These are phyloP conservation scores for Hirtodrosophila duncani DNA, from an alignment of 2,888 invertebrate species.

Conservation along the genomic window DNA sequence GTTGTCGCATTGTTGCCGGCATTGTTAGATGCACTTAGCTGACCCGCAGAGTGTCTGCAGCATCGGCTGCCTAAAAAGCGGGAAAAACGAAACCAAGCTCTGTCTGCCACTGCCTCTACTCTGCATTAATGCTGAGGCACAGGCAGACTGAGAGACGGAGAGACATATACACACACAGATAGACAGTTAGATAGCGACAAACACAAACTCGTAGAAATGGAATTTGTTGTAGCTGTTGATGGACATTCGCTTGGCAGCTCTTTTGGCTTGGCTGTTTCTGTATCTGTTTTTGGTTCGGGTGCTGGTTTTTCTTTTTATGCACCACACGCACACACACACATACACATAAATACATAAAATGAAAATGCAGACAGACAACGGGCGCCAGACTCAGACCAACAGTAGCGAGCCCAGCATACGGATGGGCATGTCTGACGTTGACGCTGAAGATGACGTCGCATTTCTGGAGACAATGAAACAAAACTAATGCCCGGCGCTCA, in stretches of 20 bases:
- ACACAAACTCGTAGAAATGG: slow-evolving; percentile 22
- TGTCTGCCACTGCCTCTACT: slow-evolving; percentile 18
- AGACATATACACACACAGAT: slow-evolving; percentile 21
- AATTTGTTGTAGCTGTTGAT: slow-evolving; percentile 58
- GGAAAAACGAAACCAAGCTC: too few relatives aligned
- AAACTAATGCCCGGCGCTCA: slow-evolving; percentile 52
- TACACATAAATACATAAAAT: too few relatives aligned
- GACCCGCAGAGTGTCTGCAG: slow-evolving; percentile 47
- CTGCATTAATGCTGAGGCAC: slow-evolving; percentile 40
- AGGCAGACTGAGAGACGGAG: slow-evolving; percentile 9
- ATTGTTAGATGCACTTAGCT: slow-evolving; percentile 53
- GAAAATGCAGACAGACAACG: slow-evolving; percentile 71
- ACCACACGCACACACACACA: too few relatives aligned
- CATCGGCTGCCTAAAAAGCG: slow-evolving; percentile 31
- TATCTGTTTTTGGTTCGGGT: slow-evolving; percentile 6
- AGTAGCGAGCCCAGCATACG: slow-evolving; percentile 27
- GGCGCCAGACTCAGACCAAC: slow-evolving; percentile 55
- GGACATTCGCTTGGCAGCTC: slow-evolving; percentile 72
- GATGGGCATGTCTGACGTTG: slow-evolving; percentile 59
- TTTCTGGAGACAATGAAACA: slow-evolving; percentile 60
- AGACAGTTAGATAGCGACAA: too few relatives aligned
- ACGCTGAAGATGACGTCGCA: slow-evolving; percentile 69
- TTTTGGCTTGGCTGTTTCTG: slow-evolving; percentile 42
- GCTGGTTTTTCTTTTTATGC: slow-evolving; percentile 50
- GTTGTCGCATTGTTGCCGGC: neutral